Evolutionary conservation across 1,140 invertebrate genomes (phyloP).

Genomic region (Aphis craccivora): DNA sequence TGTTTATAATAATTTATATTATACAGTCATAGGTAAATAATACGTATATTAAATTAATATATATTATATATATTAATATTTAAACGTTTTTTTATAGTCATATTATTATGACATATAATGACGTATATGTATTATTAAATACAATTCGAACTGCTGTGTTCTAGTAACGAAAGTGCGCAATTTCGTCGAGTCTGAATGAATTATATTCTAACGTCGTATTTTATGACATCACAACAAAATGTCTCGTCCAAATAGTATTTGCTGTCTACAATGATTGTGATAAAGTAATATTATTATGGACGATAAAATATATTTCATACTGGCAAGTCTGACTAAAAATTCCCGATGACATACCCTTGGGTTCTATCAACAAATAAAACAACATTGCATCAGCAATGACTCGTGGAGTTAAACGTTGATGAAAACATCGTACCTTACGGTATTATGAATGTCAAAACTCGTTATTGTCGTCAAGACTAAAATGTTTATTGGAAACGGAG

Average conservation of each 20-base stretch:
- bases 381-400: not conserved
- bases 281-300: not conserved
- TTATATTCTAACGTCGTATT: not conserved
- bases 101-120: not conserved
- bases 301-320: not conserved
- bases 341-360: not conserved
- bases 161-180: not conserved
- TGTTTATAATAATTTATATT: not conserved
- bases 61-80: too few species aligned
- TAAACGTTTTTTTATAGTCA: not conserved
- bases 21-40: too few species aligned
- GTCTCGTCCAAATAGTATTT: not conserved
- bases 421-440: not conserved
- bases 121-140: not conserved
- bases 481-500: not conserved
- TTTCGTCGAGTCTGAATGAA: not conserved
- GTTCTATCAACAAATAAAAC: not conserved
- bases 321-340: not conserved
- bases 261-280: not conserved
- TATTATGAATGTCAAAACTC: not conserved
- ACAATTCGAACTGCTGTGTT: not conserved
- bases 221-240: not conserved
- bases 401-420: not conserved
- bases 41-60: too few species aligned
- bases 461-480: not conserved